Evolutionary conservation across 92 coral and sea anemone genomes (phyloP), one percentile per base, ranked within the genome.

Genomic region (Pocillopora meandrina): DNA sequence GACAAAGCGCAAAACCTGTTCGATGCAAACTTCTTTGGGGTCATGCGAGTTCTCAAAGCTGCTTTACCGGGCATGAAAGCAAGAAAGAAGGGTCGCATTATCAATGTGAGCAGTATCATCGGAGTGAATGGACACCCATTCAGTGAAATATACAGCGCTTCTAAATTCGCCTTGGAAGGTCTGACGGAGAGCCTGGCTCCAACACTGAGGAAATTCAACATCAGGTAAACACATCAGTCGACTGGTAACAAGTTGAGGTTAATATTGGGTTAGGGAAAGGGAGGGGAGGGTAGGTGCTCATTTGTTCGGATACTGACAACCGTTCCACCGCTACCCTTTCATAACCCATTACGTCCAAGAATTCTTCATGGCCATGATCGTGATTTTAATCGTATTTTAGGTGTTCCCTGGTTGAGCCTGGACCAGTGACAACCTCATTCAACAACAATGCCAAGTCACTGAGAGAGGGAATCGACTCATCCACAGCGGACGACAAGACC

Each of bases 141-240:
- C 71, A 87, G 78, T 81, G 94, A 91, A 49, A 87, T 95, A 15
- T 95, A 93, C 86, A 91, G 92, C 71, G 91, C 98, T 35, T 79
- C 98, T 18, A 95, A 91, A 93, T 95, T 91, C 84, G 98, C 98
- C 10, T 87, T 95, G 58, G 95, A 91, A 63, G 98, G 98, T 7
- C 80, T 95, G 80, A 91, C 93, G 12, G 98, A 95, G 73, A 93
- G 95, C 56, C 83, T 95, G 52, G 97, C 97, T 57, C 95, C 97
- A 36, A 78, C 91, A 82, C 91, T 91, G 72, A 87, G 74, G 77
- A 90, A 90, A 69, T 92, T 92, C 68, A 88, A 92, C 70, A 74
- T 92, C n/a, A 92, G 87, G 95, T 92, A 80, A 92, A 12, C 3
- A 12, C 16, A 12, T 7, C 62, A 59, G 62, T 59, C 14, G 18